Conservation (phyloP, 1,140 invertebrate genomes). For the Nymphalis io region DNA sequence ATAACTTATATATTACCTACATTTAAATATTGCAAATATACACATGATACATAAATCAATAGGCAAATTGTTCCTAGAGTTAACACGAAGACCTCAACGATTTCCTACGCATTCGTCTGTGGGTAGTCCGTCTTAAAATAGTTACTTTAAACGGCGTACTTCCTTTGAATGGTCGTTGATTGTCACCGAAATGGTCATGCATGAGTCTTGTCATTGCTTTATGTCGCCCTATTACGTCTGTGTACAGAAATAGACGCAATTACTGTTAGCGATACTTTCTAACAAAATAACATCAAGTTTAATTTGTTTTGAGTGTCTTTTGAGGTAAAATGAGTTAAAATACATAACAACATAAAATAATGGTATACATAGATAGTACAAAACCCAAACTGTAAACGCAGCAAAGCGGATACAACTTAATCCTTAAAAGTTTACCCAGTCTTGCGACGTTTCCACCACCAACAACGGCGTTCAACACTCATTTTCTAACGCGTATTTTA, state of each 20-base stretch:
- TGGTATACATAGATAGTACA: no score
- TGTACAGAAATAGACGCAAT: constrained; percentile 1
- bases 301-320: no score
- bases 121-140: constrained; percentile 52
- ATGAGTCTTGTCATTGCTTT: constrained; percentile 15
- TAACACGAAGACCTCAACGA: constrained; percentile 37
- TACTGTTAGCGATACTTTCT: neutral
- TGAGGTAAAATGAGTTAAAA: no score
- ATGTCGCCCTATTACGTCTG: neutral
- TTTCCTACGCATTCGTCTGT: constrained; percentile 41
- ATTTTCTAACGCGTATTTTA: no score
- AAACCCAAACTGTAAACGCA: no score
- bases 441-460: no score
- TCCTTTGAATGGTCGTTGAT: constrained; percentile 49
- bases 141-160: constrained; percentile 58
- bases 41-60: neutral
- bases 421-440: no score
- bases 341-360: neutral
- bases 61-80: neutral
- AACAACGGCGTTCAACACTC: no score
- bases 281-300: neutral
- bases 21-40: neutral
- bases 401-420: no score
- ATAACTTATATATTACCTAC: no score
- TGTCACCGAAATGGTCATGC: constrained; percentile 36